Evolutionary conservation across 2,797 vertebrate species (phyloP).

Genomic region (Manis pentadactyla): DNA sequence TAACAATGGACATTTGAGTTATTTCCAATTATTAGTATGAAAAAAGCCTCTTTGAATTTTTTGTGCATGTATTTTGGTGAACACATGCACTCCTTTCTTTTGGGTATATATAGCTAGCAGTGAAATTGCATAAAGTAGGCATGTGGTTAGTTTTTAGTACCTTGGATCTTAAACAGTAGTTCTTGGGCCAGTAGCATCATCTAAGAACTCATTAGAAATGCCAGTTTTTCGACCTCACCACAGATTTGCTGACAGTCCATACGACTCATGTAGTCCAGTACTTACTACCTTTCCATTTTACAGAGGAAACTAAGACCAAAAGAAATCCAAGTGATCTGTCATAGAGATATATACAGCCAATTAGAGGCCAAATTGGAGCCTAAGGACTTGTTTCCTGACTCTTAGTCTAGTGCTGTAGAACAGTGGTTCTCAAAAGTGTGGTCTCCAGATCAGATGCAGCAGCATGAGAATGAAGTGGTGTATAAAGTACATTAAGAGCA

Average conservation of each 20-base stretch:
- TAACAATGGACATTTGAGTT: not conserved
- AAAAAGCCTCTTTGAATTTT: not conserved
- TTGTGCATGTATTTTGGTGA: not conserved
- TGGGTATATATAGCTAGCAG: not conserved
- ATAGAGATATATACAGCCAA: not conserved
- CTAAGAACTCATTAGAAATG: not conserved
- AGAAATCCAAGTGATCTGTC: not conserved
- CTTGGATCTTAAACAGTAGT: not conserved
- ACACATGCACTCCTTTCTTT: not conserved
- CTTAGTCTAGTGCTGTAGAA: not conserved
- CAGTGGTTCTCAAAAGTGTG: not conserved
- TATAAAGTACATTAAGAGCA: not conserved
- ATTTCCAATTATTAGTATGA: slow-evolving; percentile 26
- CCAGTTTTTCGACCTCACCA: not conserved
- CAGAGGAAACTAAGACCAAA: not conserved
- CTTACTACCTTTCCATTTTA: not conserved
- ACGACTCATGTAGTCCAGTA: not conserved
- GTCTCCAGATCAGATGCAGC: not conserved
- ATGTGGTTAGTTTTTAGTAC: not conserved
- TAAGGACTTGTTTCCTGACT: not conserved
- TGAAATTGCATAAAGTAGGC: not conserved
- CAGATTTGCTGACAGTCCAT: not conserved
- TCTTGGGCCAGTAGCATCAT: not conserved
- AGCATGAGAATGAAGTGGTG: not conserved
- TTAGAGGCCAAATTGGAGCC: not conserved